Conservation (phyloP, 2,888 invertebrate genomes). For the Volucella inanis region DNA sequence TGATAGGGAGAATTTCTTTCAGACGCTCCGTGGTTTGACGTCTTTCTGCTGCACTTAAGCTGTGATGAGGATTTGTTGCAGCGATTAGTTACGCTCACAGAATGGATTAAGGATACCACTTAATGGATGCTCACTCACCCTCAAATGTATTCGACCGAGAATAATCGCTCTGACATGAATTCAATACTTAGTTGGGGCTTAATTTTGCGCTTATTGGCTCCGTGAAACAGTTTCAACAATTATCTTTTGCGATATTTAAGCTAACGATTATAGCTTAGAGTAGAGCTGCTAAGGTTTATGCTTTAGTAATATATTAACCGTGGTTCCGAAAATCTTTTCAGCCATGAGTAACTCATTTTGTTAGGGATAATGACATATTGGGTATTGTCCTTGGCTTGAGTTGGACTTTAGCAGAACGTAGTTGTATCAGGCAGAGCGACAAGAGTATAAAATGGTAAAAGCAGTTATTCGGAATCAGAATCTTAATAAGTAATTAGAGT, state of each 20-base stretch:
- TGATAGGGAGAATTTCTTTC: slow-evolving; percentile 20
- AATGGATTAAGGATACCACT: slow-evolving; percentile 48
- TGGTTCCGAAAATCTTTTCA: no score
- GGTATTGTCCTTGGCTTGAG: no score
- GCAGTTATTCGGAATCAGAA: no score
- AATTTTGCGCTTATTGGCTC: slow-evolving; percentile 24
- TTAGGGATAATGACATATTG: no score
- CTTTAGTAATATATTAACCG: no score
- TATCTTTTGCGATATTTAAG: slow-evolving; percentile 1
- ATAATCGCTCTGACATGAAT: slow-evolving; percentile 70
- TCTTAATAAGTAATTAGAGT: no score
- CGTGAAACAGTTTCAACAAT: slow-evolving; percentile 2
- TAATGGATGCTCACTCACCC: slow-evolving; percentile 12
- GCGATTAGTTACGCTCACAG: slow-evolving; percentile 58
- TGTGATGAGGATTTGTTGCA: slow-evolving; percentile 46
- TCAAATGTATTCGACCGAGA: slow-evolving; percentile 66
- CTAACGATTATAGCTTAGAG: no score
- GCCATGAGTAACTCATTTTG: no score
- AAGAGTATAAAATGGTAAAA: no score
- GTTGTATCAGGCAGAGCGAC: no score
- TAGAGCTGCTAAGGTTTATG: no score
- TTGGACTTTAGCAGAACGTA: no score
- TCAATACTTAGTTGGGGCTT: slow-evolving; percentile 52
- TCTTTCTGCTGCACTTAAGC: slow-evolving; percentile 13
- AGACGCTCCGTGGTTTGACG: slow-evolving; percentile 12